Conservation (phyloP, 2,888 invertebrate species). For the Tetropium fuscum region DNA sequence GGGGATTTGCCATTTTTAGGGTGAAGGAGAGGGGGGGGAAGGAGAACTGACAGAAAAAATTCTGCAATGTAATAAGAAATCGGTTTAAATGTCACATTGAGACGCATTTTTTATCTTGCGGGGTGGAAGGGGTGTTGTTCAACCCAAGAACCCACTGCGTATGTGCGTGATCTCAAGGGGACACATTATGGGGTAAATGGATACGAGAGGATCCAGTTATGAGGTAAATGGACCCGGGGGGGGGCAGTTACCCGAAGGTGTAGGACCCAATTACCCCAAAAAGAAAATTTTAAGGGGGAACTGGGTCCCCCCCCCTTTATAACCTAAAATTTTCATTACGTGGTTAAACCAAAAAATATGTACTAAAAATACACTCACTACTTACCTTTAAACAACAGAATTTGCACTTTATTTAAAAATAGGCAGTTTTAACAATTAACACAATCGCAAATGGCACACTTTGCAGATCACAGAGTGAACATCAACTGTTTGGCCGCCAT, state of each 20-base stretch:
- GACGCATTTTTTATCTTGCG: too few species aligned
- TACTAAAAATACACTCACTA: not conserved
- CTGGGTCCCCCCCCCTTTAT: slow-evolving; percentile 6
- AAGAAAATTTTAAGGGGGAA: not conserved
- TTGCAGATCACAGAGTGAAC: not conserved
- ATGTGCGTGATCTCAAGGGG: too few species aligned
- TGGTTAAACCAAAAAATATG: not conserved
- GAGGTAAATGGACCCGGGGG: not conserved
- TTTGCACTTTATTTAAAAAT: not conserved
- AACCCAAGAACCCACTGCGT: too few species aligned
- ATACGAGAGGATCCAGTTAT: not conserved
- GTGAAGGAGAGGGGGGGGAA: too few species aligned
- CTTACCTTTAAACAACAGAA: slow-evolving; percentile 6
- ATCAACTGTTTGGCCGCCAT: not conserved
- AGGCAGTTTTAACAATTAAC: not conserved
- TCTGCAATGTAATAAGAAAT: too few species aligned
- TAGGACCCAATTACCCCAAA: slow-evolving; percentile 15
- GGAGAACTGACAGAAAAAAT: too few species aligned
- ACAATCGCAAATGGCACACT: not conserved
- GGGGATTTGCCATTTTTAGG: too few species aligned
- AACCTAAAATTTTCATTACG: slow-evolving; percentile 1
- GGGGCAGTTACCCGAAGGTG: slow-evolving; percentile 1
- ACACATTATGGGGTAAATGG: slow-evolving; percentile 1
- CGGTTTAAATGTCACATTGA: too few species aligned
- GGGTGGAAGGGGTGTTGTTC: too few species aligned